Conservation (phyloP, 2,113 vertebrate genomes). For the Vombatus ursinus region DNA sequence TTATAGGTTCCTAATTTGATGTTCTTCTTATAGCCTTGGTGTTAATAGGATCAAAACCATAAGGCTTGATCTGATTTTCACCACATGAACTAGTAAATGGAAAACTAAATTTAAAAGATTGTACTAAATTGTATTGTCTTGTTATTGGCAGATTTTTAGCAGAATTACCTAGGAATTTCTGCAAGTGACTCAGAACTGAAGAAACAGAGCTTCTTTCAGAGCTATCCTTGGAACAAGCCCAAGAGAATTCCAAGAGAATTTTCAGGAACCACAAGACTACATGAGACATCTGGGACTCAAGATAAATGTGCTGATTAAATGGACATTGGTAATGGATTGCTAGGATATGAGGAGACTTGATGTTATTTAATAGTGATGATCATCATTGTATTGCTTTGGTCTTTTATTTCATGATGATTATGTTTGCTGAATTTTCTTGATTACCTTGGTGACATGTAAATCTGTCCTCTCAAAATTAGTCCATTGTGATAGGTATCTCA, state of each 20-base stretch:
- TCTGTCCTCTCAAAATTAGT: background rate
- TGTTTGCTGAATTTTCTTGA: background rate
- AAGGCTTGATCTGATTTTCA: background rate
- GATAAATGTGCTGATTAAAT: background rate
- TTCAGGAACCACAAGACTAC: background rate
- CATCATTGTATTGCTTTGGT: background rate
- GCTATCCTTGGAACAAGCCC: background rate
- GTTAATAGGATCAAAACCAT: background rate
- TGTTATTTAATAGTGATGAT: background rate
- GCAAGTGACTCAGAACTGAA: background rate
- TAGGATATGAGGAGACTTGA: background rate
- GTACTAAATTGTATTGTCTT: background rate
- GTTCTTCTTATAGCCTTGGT: background rate
- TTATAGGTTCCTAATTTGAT: background rate
- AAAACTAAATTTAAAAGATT: background rate
- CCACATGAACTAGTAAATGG: background rate
- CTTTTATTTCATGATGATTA: background rate
- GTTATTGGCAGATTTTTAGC: background rate
- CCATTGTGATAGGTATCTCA: background rate
- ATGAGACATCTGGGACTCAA: background rate
- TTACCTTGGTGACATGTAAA: background rate
- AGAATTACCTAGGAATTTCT: background rate
- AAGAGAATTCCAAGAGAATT: background rate
- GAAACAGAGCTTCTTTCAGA: background rate
- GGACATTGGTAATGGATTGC: background rate